A percentile compares a stretch with the other conserved stretches of the same genome.
Conservation (phyloP, 2,113 vertebrate genomes). For the Corythoichthys intestinalis region DNA sequence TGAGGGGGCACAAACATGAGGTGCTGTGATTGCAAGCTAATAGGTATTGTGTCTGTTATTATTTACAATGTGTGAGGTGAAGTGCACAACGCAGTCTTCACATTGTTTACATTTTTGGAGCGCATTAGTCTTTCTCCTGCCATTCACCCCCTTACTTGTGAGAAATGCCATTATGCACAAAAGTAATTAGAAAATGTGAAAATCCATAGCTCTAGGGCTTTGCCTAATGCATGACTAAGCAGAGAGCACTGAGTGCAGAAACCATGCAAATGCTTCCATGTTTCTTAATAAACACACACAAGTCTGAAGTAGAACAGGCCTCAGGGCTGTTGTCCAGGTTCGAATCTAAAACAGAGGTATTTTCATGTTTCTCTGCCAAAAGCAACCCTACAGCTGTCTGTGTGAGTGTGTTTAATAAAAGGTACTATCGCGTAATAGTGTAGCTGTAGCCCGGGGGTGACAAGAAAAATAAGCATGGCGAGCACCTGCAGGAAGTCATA, state of each 20-base stretch:
- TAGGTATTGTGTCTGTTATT: neutral
- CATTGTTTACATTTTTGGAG: slow-evolving; percentile 5
- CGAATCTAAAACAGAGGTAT: slow-evolving; percentile 47
- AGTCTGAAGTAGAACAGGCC: slow-evolving; percentile 24
- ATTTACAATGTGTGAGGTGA: neutral
- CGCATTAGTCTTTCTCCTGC: neutral
- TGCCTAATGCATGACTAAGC: slow-evolving; percentile 5
- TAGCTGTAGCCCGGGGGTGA: slow-evolving; percentile 34
- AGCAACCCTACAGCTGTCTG: slow-evolving; percentile 39
- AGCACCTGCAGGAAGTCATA: slow-evolving; percentile 39
- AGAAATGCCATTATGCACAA: slow-evolving; percentile 1
- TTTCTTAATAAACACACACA: slow-evolving; percentile 7
- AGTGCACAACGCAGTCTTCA: neutral
- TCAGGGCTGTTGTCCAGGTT: slow-evolving; percentile 29
- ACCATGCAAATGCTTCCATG: slow-evolving; percentile 6
- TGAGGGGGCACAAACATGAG: neutral
- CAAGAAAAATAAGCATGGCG: slow-evolving; percentile 33
- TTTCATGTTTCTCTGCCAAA: slow-evolving; percentile 47
- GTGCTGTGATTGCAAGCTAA: neutral
- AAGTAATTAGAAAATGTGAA: slow-evolving; percentile 2
- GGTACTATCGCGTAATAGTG: slow-evolving; percentile 15
- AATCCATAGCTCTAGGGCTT: neutral
- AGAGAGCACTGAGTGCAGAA: neutral
- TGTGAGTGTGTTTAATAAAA: slow-evolving; percentile 20
- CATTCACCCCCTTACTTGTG: neutral